These are phyloP conservation scores for Chlorodrepanis virens DNA, from an alignment of 2,113 vertebrate genomes.

Conservation along the genomic window DNA sequence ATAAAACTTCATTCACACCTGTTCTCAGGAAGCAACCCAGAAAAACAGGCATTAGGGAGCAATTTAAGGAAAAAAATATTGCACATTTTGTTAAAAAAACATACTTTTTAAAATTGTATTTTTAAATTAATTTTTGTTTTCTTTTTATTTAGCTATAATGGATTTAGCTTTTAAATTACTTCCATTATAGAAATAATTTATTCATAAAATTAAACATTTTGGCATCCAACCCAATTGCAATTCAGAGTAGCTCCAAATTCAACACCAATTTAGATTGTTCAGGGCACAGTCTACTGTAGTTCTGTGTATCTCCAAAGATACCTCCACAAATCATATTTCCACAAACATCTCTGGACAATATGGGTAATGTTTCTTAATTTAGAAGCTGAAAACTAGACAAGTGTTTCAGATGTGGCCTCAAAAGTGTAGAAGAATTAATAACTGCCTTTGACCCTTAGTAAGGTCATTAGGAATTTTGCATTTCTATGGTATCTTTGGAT, in stretches of 20 bases:
- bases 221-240: background rate
- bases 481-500: background rate
- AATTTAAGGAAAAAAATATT: background rate
- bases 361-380: background rate
- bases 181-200: background rate
- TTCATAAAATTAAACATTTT: background rate
- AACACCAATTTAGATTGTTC: background rate
- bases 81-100: background rate
- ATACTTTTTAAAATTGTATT: background rate
- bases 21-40: background rate
- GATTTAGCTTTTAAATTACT: background rate
- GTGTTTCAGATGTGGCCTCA: background rate
- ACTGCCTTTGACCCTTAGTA: background rate
- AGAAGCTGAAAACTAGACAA: background rate
- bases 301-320: background rate
- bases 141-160: background rate
- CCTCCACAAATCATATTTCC: background rate
- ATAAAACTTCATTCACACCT: background rate
- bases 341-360: background rate
- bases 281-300: background rate
- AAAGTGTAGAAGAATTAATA: background rate
- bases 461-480: background rate
- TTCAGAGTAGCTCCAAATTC: background rate
- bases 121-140: background rate
- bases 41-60: background rate